Evolutionary conservation across 92 coral and sea anemone species (phyloP).

Genomic region (Parazoanthus swiftii): DNA sequence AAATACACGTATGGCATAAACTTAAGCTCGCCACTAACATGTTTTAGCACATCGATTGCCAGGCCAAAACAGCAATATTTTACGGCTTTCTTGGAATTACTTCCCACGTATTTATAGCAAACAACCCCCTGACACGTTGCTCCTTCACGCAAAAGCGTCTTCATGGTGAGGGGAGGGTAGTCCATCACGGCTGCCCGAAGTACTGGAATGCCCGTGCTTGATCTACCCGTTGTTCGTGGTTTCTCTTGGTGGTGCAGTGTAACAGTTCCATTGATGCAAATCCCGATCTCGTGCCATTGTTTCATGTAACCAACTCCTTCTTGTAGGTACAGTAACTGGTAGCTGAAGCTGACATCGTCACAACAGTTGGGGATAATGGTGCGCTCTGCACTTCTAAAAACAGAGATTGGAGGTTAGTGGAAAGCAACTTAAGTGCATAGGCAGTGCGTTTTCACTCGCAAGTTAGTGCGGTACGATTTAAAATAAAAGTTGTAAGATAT

Average conservation of each 20-base stretch:
- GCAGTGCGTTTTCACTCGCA: no score
- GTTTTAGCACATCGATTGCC: constrained; percentile 77
- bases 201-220: constrained; percentile 49
- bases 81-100: constrained; percentile 35
- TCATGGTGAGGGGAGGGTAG: constrained; percentile 88
- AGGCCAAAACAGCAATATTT: constrained; percentile 79
- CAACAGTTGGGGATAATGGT: constrained; percentile 14
- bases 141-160: constrained; percentile 51
- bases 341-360: constrained; percentile 41
- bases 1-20: constrained; percentile 79
- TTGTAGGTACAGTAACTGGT: constrained; percentile 70
- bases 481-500: no score
- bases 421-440: no score
- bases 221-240: constrained; percentile 2
- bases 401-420: background rate
- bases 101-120: constrained; percentile 56
- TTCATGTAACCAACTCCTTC: constrained; percentile 45
- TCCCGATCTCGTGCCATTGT: constrained; percentile 62
- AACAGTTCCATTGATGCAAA: constrained; percentile 56
- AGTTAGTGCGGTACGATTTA: no score
- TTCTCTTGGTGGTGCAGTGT: constrained; percentile 37
- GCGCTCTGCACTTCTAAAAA: constrained; percentile 1
- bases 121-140: constrained; percentile 68
- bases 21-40: constrained; percentile 73
- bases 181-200: constrained; percentile 86